phyloP scores from a whole-genome alignment of 2,113 vertebrate genomes.

The Gallinago paraguaiae region DNA sequence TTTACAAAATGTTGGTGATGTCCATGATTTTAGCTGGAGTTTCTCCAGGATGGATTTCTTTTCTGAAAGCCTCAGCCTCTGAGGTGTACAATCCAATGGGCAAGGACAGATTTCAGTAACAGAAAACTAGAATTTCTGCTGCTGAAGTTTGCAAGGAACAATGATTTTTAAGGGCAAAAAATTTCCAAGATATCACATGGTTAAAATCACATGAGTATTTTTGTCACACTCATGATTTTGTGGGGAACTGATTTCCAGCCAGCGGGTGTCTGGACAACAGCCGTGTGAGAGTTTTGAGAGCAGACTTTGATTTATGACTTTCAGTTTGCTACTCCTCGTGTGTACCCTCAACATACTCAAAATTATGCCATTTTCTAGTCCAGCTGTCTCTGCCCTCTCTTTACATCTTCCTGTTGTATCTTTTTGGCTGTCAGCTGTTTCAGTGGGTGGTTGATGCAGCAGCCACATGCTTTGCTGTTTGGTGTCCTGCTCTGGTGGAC shows the following conservation, averaged over 20 bases:
- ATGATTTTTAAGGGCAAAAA: neutral
- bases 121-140: neutral
- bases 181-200: neutral
- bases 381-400: neutral
- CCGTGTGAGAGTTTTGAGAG: neutral
- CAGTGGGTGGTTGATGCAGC: neutral
- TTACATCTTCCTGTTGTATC: neutral
- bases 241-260: neutral
- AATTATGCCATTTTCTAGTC: neutral
- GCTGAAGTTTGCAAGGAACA: fast-evolving
- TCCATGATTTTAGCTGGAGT: neutral
- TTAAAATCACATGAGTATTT: neutral
- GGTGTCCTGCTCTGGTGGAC: neutral
- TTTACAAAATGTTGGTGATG: neutral
- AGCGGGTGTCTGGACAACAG: neutral
- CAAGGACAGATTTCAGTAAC: neutral
- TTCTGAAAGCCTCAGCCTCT: neutral
- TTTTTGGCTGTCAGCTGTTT: neutral
- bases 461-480: neutral
- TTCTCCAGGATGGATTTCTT: neutral
- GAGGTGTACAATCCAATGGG: neutral
- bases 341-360: neutral
- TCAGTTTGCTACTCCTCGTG: neutral
- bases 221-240: neutral
- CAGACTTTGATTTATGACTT: neutral